phyloP scores from a whole-genome alignment of 1,140 invertebrate species.

The Euschistus heros region DNA sequence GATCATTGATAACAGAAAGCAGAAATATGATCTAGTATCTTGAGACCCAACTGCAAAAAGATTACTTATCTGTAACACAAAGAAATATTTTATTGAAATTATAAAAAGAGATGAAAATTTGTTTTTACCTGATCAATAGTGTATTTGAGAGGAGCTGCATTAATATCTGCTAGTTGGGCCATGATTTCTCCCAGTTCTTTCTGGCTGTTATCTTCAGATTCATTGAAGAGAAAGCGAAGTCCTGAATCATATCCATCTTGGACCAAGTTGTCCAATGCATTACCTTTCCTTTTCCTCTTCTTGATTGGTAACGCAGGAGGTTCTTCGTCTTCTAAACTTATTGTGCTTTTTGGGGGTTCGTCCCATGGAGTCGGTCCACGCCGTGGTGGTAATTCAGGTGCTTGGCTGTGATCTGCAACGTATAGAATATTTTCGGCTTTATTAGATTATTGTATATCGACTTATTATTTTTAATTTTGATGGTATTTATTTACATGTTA shows the following conservation, averaged over 20 bases:
- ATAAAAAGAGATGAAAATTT: too few relatives aligned
- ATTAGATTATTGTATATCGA: too few relatives aligned
- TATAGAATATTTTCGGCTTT: too few relatives aligned
- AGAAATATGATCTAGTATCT: too few relatives aligned
- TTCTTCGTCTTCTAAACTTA: constrained; percentile 17
- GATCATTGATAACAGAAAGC: too few relatives aligned
- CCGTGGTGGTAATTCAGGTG: neutral
- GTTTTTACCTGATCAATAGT: neutral
- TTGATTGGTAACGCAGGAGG: constrained; percentile 25
- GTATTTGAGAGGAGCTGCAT: constrained; percentile 5
- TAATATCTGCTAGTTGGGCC: constrained; percentile 20
- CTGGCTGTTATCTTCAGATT: constrained; percentile 4
- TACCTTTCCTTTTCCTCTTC: constrained; percentile 22
- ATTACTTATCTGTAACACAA: too few relatives aligned
- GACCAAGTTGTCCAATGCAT: constrained; percentile 17
- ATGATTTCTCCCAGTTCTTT: constrained; percentile 19
- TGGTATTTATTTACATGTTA: too few relatives aligned
- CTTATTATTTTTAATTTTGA: too few relatives aligned
- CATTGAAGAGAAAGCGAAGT: constrained; percentile 5
- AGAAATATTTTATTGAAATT: too few relatives aligned
- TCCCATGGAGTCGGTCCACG: constrained; percentile 27
- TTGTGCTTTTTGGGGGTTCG: constrained; percentile 23
- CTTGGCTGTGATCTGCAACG: neutral
- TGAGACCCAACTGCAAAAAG: too few relatives aligned
- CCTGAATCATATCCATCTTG: constrained; percentile 17